These are phyloP conservation scores for Podabrus alpinus DNA, from an alignment of 2,888 invertebrate species.

Conservation along the genomic window DNA sequence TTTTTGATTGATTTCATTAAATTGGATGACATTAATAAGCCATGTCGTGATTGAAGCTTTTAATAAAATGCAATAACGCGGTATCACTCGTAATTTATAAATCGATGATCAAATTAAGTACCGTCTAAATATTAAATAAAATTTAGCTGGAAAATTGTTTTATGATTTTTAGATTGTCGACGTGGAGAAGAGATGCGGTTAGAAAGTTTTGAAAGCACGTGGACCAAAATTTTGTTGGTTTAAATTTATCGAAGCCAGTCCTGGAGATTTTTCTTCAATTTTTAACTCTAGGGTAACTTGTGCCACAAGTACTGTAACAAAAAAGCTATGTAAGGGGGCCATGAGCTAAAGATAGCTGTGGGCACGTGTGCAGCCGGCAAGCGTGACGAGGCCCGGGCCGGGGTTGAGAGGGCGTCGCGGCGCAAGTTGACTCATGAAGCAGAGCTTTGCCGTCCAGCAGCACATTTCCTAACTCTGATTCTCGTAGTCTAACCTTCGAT, in stretches of 20 bases:
- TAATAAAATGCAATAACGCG: background rate
- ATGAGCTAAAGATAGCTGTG: slow-evolving; percentile 55
- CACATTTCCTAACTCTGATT: slow-evolving; percentile 30
- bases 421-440: slow-evolving; percentile 36
- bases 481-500: slow-evolving; percentile 27
- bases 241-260: background rate
- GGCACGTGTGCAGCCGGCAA: slow-evolving; percentile 52
- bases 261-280: slow-evolving; percentile 17
- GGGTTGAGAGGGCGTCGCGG: slow-evolving; percentile 38
- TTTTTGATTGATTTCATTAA: background rate
- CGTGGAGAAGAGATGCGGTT: background rate
- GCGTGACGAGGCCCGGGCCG: slow-evolving; percentile 39
- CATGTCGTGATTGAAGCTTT: background rate
- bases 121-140: background rate
- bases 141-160: background rate
- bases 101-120: background rate
- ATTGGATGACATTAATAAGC: background rate
- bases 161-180: too few relatives aligned
- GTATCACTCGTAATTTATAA: background rate
- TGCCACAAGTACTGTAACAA: slow-evolving; percentile 27
- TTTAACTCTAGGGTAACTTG: slow-evolving; percentile 11
- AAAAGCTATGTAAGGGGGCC: slow-evolving; percentile 51
- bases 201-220: background rate
- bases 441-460: slow-evolving; percentile 19
- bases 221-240: background rate